phyloP scores from a whole-genome alignment of 2,797 vertebrate species.

The Gadopsis bispinosus region DNA sequence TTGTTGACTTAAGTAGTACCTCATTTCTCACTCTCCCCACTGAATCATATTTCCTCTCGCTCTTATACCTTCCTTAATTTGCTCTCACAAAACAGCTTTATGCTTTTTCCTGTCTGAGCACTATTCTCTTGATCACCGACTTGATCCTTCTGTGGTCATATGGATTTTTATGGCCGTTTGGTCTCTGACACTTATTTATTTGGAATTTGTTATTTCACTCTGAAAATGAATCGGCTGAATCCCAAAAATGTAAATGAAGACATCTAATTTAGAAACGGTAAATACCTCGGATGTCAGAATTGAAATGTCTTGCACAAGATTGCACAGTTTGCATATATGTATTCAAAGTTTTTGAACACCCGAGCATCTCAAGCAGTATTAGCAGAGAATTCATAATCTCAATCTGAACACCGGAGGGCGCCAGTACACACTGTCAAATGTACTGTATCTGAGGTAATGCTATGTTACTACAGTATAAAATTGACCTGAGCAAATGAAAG shows the following conservation, averaged over 20 bases:
- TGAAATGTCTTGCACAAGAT: slow-evolving; percentile 4
- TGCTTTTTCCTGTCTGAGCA: slow-evolving; percentile 6
- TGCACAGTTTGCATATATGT: neutral
- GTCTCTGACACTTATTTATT: slow-evolving; percentile 24
- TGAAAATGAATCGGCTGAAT: slow-evolving; percentile 18
- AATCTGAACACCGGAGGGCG: slow-evolving; percentile 74
- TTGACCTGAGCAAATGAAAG: slow-evolving; percentile 15
- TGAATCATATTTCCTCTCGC: slow-evolving; percentile 15
- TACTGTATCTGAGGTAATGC: slow-evolving; percentile 16
- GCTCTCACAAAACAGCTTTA: slow-evolving; percentile 30
- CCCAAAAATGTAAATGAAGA: slow-evolving; percentile 4
- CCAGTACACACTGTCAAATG: slow-evolving; percentile 40
- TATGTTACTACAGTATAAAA: neutral
- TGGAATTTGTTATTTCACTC: slow-evolving; percentile 13
- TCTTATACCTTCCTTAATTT: slow-evolving; percentile 43
- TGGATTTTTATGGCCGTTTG: neutral
- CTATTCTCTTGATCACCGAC: slow-evolving; percentile 22
- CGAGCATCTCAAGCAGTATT: neutral
- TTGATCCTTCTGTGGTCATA: slow-evolving; percentile 3
- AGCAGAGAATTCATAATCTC: slow-evolving; percentile 14
- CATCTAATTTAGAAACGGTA: neutral
- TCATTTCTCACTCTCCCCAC: slow-evolving; percentile 22
- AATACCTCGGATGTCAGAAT: neutral
- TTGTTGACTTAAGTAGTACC: slow-evolving; percentile 56
- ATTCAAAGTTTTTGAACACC: neutral